Base-by-base conservation (phyloP, 1,140 invertebrate genomes). In the Asbolus verrucosus region DNA sequence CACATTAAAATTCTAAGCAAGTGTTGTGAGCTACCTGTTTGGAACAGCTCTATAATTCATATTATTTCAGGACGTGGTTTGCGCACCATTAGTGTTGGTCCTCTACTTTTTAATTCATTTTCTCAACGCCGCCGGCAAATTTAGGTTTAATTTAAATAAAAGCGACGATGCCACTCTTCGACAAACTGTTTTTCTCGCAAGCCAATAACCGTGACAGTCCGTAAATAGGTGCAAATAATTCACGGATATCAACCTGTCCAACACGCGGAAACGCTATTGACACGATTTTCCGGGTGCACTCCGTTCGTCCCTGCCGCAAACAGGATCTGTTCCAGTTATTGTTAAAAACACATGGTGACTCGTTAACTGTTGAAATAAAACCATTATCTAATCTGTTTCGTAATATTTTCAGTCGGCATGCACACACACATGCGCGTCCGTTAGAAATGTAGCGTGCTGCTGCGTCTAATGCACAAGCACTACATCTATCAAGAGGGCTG, bases 381-480 rank as follows among this genome's bases (percentile, higher is more conserved):
- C n/a, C n/a, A n/a, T 16, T n/a, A 46, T 46, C 41, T 5, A 8
- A 30, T 30, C 27, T 30, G 16, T 41, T 15, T 41, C 16, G 14
- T 8, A n/a, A 16, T 18, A 18, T 19, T 11, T 46, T 46, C 16
- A 8, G 27, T 30, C 27, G 27, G 27, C 27, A 30, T 16, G 41
- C 41, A 46, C 41, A 46, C 41, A 46, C 21, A 18, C 41, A 8
- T 8, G n/a, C 27, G 41, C 41, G 16, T 46, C 41, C 21, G n/a
- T 43, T 46, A 5, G 27, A 38, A 46, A 46, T 46, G 41, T 46
- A 18, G 41, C 41, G 41, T 46, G 41, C 41, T 46, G 41, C 41
- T 46, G 41, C 41, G 41, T 8, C 41, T 46, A 46, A 46, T 46
- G 41, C 41, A 46, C 41, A 46, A 46, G 41, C 41, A 46, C 41